phyloP scores from a whole-genome alignment of 2,113 vertebrate genomes.

The Actenoides hombroni region DNA sequence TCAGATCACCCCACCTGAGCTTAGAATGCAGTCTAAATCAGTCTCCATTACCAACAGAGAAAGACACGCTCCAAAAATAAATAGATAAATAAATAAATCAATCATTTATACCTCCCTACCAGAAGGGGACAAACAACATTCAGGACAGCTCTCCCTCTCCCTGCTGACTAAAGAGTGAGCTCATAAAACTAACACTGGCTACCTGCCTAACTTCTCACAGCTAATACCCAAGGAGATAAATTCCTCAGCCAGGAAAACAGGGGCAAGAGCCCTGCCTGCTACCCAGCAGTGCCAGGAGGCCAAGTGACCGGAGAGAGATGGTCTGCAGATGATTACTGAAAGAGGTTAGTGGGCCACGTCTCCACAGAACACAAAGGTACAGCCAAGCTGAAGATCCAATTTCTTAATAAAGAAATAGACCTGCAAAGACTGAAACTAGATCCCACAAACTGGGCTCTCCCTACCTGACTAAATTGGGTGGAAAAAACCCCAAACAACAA shows the following conservation, averaged over 20 bases:
- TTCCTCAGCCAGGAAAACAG: not conserved
- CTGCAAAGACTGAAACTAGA: not conserved
- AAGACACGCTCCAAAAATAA: not conserved
- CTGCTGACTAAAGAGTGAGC: not conserved
- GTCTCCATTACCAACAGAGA: not conserved
- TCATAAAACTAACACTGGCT: not conserved
- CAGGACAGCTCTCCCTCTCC: not conserved
- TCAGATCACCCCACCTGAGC: not conserved
- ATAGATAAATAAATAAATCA: too few species aligned
- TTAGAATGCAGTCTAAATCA: not conserved
- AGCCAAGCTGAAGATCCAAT: fast-evolving
- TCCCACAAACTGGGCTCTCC: not conserved
- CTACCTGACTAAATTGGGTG: not conserved
- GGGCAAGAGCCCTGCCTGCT: not conserved
- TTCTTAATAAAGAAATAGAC: not conserved
- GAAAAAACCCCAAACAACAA: not conserved
- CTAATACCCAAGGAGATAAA: not conserved
- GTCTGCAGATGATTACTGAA: fast-evolving
- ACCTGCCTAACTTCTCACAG: fast-evolving
- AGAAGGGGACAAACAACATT: not conserved
- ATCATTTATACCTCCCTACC: not conserved
- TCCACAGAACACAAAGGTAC: fast-evolving
- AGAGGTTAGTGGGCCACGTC: not conserved
- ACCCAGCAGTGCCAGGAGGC: not conserved
- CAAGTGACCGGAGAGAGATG: fast-evolving